phyloP scores from a whole-genome alignment of 2,888 invertebrate genomes.

The Chymomyza fuscimana region DNA sequence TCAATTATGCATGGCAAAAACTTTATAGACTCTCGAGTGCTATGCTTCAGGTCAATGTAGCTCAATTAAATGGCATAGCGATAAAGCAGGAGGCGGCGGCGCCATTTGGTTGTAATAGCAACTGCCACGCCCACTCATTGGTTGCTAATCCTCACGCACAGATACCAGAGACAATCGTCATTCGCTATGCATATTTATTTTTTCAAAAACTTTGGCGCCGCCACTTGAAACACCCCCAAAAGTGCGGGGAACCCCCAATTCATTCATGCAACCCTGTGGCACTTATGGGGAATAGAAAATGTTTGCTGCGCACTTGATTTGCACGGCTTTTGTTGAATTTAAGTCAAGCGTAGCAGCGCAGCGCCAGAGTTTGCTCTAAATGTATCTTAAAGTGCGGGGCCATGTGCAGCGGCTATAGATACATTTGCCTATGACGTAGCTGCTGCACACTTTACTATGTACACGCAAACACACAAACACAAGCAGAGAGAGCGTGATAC shows the following conservation, averaged over 20 bases:
- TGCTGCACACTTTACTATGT: not conserved
- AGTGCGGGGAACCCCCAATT: not conserved
- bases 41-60: slow-evolving; percentile 55
- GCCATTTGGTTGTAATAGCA: too few species aligned
- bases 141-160: slow-evolving; percentile 3
- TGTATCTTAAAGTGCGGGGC: slow-evolving; percentile 51
- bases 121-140: not conserved
- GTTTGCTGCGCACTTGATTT: slow-evolving; percentile 27
- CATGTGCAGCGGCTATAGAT: slow-evolving; percentile 33
- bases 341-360: slow-evolving; percentile 39
- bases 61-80: slow-evolving; percentile 51
- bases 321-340: slow-evolving; percentile 38
- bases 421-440: slow-evolving; percentile 12
- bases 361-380: not conserved
- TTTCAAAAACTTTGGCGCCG: slow-evolving; percentile 62
- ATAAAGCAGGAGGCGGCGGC: not conserved
- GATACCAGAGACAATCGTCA: not conserved
- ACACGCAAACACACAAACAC: not conserved
- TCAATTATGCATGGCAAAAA: slow-evolving; percentile 50
- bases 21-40: slow-evolving; percentile 45
- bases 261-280: slow-evolving; percentile 4
- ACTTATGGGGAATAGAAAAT: slow-evolving; percentile 23
- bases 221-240: slow-evolving; percentile 35
- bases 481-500: not conserved
- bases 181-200: slow-evolving; percentile 20